Base-by-base conservation (phyloP, 2,797 vertebrate species). In the Thaleichthys pacificus region DNA sequence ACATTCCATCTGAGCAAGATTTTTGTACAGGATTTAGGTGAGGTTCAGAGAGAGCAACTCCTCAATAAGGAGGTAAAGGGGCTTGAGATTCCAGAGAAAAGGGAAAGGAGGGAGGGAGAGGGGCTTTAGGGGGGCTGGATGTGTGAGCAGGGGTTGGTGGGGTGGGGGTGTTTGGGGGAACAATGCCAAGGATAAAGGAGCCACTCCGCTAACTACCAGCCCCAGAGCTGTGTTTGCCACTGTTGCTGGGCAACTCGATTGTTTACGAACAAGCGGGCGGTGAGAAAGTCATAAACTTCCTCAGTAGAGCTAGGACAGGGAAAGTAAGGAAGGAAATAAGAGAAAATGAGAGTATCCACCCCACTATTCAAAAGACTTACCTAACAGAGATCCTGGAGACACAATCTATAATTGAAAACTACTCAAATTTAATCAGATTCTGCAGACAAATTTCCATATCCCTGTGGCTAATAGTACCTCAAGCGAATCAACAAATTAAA, bases 11-110 rank as follows among this genome's bases (percentile, higher is more conserved):
- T 24, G 63, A 38, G 70, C 12, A 38, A 61, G 38, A 60, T 24
- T 14, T 63, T 58, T 57, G 49, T 66, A 61, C 56, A 35, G 49
- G 63, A 72, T 61, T 66, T n/a, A 57, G 61, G 17, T 58, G 42
- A 32, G 70, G 42, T 26, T 5, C 58, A 63, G 54, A 72, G 17
- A 57, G 32, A 49, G 28, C n/a, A 70, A 71, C 54, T 32, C 71
- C 77, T 77, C 70, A 81, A 84, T 70, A 66, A 81, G 32, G 76
- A 77, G 71, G 64, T 69, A 69, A 66, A 79, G 75, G 78, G 72
- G 71, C 58, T 82, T 73, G 75, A 86, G 82, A 89, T 87, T 89
- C 85, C 86, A 81, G 72, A 77, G 74, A 74, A 76, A 0, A 11
- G 73, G 57, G 61, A 70, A 80, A 70, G 73, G 73, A 38, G 74